Evolutionary conservation across 2,797 vertebrate genomes (phyloP), one percentile per base, ranked within the genome.

Genomic region (Tokudaia tokunoshimensis): DNA sequence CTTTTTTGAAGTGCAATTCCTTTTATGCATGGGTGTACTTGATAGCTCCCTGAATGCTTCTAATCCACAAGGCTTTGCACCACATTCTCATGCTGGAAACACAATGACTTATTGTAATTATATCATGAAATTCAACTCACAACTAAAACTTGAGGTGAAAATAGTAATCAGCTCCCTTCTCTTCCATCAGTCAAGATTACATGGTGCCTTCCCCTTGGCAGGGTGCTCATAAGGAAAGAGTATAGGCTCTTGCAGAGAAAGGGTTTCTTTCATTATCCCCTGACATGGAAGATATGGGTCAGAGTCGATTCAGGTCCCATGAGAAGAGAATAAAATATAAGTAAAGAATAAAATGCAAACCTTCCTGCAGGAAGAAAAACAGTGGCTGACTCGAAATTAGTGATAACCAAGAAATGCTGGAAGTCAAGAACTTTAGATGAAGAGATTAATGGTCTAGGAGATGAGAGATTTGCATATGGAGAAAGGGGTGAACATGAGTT

Each of bases 81-180:
- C 50, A 91, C 57, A 83, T 94, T 94, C 91, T 67, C 59, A 93
- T 50, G 26, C 76, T 80, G 41, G 61, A 92, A 97, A 95, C n/a
- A 95, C 13, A 88, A 79, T 87, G 78, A 55, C 17, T 94, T 95
- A 70, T 90, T 87, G 44, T 97, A 96, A 96, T 95, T 95, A 91
- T 91, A 70, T 94, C 70, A 86, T 37, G 91, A 95, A 97, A 95
- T 67, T 82, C 72, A 94, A 89, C 22, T 94, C 59, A 85, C 92
- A 94, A 92, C 75, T 93, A 94, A 87, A 93, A 93, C 87, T 65
- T 82, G 75, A 88, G 86, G 24, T 70, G 70, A 97, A 94, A 88
- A 65, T 52, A 86, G 37, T 94, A 91, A 86, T 70, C 57, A 47
- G 19, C 4, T 20, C 78, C 74, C 47, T 88, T 90, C 10, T 76